Conservation (phyloP, 2,113 vertebrate species). For the Prolemur simus region DNA sequence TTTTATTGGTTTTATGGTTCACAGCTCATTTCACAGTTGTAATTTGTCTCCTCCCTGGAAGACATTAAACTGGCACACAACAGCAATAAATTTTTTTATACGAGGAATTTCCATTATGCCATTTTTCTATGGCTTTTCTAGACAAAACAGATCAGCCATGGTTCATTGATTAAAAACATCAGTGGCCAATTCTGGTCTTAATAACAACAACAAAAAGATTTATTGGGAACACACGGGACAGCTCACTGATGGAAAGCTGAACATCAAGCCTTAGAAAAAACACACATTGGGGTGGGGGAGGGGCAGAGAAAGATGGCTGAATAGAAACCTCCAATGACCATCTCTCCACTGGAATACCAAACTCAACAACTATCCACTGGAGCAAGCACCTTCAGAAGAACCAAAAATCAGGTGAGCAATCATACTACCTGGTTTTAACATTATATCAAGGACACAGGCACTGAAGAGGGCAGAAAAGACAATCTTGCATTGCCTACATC, state of each 20-base stretch:
- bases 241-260: neutral
- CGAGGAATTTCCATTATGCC: neutral
- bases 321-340: too few relatives aligned
- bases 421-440: too few relatives aligned
- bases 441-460: too few relatives aligned
- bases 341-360: too few relatives aligned
- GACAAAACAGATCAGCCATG: neutral
- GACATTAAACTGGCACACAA: neutral
- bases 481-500: too few relatives aligned
- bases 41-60: slow-evolving; percentile 27
- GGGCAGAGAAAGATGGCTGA: too few relatives aligned
- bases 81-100: neutral
- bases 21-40: neutral
- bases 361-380: too few relatives aligned
- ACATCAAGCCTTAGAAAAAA: neutral
- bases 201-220: neutral
- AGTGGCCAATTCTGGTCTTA: neutral
- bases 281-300: neutral
- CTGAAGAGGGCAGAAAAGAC: too few relatives aligned
- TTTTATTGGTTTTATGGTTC: slow-evolving; percentile 18
- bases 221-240: neutral
- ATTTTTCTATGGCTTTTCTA: neutral
- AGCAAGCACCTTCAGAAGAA: too few relatives aligned
- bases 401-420: too few relatives aligned
- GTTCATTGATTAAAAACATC: neutral